Evolutionary conservation across 1,140 invertebrate genomes (phyloP), one percentile per base, ranked within the genome.

Genomic region (Parasteatoda tepidariorum): DNA sequence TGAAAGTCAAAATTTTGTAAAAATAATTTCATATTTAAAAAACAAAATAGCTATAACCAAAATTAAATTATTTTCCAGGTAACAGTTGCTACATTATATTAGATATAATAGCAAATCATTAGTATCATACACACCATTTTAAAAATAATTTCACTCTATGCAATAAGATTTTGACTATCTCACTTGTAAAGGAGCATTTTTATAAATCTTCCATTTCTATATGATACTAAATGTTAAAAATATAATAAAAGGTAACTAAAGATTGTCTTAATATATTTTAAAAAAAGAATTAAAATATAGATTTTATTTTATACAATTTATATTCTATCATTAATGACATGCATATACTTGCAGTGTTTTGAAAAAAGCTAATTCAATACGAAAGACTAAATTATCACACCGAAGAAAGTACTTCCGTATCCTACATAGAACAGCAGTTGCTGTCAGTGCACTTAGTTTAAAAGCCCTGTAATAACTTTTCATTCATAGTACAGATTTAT

Each of bases 331-430:
- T 57, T 78, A 78, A 66, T 57, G 30, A 61, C 61, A 48, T 78
- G 26, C 41, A 59, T 78, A 78, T 66, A 78, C 28, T 78, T 78
- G 61, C 74, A 66, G 30, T 78, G 38, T 74, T 28, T 59, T 31
- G 24, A 30, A 64, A n/a, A n/a, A 66, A 74, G 71, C 62, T 78
- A 78, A 28, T 30, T 78, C 62, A 78, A 66, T 66, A 41, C 61
- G 59, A 78, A 78, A 64, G 74, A 78, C 74, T 66, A 78, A 78
- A 38, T 62, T 78, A 78, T 78, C 74, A 78, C 74, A 78, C 74
- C 38, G 74, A 78, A 78, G 74, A 78, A 66, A 78, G 66, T 66
- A 30, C 57, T 57, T 41, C 66, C 41, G 61, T 66, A 48, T 54
- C 18, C 62, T 66, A 66, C 30, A 66, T 48, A 54, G 61, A 66